phyloP scores from a whole-genome alignment of 1,140 invertebrate species.

The Lordiphosa stackelbergi region DNA sequence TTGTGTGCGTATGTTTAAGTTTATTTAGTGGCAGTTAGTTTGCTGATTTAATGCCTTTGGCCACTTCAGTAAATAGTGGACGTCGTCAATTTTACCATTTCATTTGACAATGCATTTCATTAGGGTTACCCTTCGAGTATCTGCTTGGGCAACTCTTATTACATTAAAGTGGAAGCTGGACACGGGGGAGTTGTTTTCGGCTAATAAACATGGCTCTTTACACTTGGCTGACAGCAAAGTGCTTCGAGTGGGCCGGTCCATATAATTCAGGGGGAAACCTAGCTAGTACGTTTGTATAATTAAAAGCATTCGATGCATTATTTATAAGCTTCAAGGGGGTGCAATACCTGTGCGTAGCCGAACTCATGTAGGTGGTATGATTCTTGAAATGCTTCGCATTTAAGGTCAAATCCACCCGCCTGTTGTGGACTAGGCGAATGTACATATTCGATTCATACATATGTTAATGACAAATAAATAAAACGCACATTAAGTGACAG shows the following conservation, averaged over 20 bases:
- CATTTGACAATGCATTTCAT: constrained; percentile 75
- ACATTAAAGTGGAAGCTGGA: constrained; percentile 61
- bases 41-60: constrained; percentile 69
- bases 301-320: constrained; percentile 62
- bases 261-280: background rate
- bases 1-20: constrained; percentile 28
- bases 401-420: constrained; percentile 14
- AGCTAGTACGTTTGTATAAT: constrained; percentile 51
- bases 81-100: constrained; percentile 75
- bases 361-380: constrained; percentile 2
- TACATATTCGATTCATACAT: constrained; percentile 13
- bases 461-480: constrained; percentile 41
- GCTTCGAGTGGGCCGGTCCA: constrained; percentile 5
- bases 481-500: constrained; percentile 37
- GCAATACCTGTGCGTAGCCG: background rate
- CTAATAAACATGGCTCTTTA: constrained; percentile 67
- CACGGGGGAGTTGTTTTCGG: constrained; percentile 46
- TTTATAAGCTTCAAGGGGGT: constrained; percentile 42
- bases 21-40: constrained; percentile 72
- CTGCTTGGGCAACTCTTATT: constrained; percentile 46
- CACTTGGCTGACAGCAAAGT: constrained; percentile 58
- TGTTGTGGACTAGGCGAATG: constrained; percentile 5
- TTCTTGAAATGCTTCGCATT: constrained; percentile 27
- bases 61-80: constrained; percentile 68
- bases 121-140: constrained; percentile 41